Evolutionary conservation across 2,888 invertebrate species (phyloP), one percentile per base, ranked within the genome.

Genomic region (Mallateleia sp.): DNA sequence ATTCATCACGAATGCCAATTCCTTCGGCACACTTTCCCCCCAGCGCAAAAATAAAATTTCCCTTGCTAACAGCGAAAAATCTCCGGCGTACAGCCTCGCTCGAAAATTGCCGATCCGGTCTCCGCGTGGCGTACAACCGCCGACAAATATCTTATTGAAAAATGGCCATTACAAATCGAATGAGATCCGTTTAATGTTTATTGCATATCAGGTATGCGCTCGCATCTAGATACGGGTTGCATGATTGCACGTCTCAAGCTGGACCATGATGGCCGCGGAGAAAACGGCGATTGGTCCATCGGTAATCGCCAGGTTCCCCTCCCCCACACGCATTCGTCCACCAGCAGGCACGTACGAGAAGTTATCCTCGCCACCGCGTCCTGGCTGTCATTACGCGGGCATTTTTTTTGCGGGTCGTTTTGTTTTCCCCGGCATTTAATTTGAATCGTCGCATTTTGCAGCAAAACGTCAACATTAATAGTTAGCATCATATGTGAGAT

Each of bases 241-340:
- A 91, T 94, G 95, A 95, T 95, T 95, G 94, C 94, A 95, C 94
- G 94, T 94, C 95, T 94, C 93, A 91, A 90, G 90, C 91, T 92
- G 94, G 94, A 94, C 93, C 94, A 94, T 94, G 94, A 95, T 95
- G 95, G 95, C 95, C 94, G 95, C 95, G 94, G 90, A 91, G 92
- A 91, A 92, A 92, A 92, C 93, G 90, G 93, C 94, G 93, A 95
- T 95, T 95, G 95, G 95, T 94, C 92, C 93, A 91, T 90, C 91
- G 91, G 91, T 94, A 95, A 95, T 95, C 94, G 94, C 93, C 94
- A 91, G 93, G 93, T 94, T 90, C 93, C 92, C 89, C 89, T 90
- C 89, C 89, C 89, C 79, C 88, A 82, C 88, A 74, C 83, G 87
- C 88, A 72, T 72, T 82, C 88, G 87, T 88, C 89, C 84, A 88